Evolutionary conservation across 2,888 invertebrate species (phyloP), one percentile per base, ranked within the genome.

Genomic region (Drosophila kambysellisi): DNA sequence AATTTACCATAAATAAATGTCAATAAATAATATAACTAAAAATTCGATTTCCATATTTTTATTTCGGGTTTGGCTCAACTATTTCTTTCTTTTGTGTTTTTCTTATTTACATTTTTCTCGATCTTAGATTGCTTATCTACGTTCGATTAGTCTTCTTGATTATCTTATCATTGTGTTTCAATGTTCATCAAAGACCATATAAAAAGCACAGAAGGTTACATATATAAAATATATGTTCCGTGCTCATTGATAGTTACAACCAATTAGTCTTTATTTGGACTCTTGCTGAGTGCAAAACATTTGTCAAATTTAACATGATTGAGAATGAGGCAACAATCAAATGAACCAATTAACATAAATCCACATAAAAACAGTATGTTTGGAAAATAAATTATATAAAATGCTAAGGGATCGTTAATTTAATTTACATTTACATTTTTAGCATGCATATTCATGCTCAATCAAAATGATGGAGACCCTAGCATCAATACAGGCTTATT

Each of bases 381-480:
- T 68, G 33, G 53, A 53, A 86, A 67, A 83, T 81, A 77, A 77
- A 75, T 83, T 63, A 86, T 75, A 81, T 70, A 63, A 74, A 84
- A 69, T 66, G 65, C 69, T 74, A 52, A 63, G 64, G 70, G 73
- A 65, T 89, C 77, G 84, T 86, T 89, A 84, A 84, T 89, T 87
- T 74, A 87, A 89, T 86, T 79, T 83, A 77, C 76, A 76, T 86
- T 82, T 74, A 76, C 84, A 76, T 78, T 82, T 79, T 77, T 66
- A 70, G 84, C 71, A 89, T 85, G 39, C 84, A 89, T 85, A 89
- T 85, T 85, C 85, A 85, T 89, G 83, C 71, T 86, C 70, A 83
- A 77, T 85, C 83, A 82, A 83, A 69, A 60, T 74, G 68, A 67
- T 57, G 51, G 50, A 37, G 64, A 57, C 61, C 46, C 56, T 52